Base-by-base conservation (phyloP, 2,888 invertebrate genomes). In the Aporophyla lueneburgensis region DNA sequence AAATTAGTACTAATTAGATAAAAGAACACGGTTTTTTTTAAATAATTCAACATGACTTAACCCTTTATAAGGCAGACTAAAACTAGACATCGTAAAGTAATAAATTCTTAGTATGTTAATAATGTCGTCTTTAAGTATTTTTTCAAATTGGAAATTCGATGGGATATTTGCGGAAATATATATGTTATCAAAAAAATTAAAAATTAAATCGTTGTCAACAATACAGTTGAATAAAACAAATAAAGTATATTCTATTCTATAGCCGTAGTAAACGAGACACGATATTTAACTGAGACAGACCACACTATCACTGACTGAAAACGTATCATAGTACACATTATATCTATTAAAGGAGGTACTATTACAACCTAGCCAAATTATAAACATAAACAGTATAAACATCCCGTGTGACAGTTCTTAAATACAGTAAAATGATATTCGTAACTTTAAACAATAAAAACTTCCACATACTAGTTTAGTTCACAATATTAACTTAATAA, bases 401-500 rank as follows among this genome's bases (percentile, higher is more conserved):
- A 43, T 2, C 33, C 21, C 3, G 3, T 7, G 33, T 7, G 27
- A 24, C 19, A 27, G 14, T 43, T 33, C 9, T 10, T 53, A 67
- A 49, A 46, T 24, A 53, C 56, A 75, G 19, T 56, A 68, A 78
- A 49, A 56, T 56, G 63, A 33, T 14, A 56, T 43, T 56, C 24
- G 16, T 19, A 76, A 81, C 33, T 51, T 46, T 21, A 76, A 76
- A 84, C 76, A 71, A 54, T 72, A 85, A 71, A 82, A 84, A 61
- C 71, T 40, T 59, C 33, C n/a, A n/a, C 56, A 65, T 40, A 63
- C 56, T 67, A 80, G 56, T 78, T 71, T 27, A 86, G 71, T 80
- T 74, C 14, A 58, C 77, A 73, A 80, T 80, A 86, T 74, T 74
- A 85, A 77, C 73, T 56, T 59, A 76, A 78, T 80, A 80, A 85